These are phyloP conservation scores for Enteromius paludinosus DNA, from an alignment of 2,797 vertebrate species.

Conservation along the genomic window DNA sequence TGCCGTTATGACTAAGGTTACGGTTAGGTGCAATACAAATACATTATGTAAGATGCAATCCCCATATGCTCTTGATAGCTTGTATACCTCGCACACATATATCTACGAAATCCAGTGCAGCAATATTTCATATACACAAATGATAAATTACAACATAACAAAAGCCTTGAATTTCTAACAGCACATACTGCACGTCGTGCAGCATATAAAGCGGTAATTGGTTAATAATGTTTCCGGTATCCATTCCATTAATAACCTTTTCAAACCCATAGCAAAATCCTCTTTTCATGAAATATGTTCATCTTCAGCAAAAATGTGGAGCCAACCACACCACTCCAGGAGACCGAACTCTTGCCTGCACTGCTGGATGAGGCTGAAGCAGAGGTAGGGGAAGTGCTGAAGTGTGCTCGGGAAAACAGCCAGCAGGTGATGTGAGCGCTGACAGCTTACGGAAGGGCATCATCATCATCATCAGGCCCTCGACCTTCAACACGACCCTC, in stretches of 20 bases:
- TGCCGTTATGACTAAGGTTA: not conserved
- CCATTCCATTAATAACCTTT: conserved; percentile 23
- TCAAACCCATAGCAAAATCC: not conserved
- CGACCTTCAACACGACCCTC: conserved; percentile 70
- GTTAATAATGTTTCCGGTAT: not conserved
- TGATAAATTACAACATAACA: conserved; percentile 1
- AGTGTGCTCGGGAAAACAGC: conserved; percentile 55
- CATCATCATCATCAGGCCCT: conserved; percentile 55
- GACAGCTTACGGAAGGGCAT: conserved; percentile 66
- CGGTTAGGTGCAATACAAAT: not conserved
- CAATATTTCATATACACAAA: conserved; percentile 4
- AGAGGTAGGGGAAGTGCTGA: conserved; percentile 67
- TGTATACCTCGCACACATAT: not conserved
- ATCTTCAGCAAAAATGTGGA: not conserved
- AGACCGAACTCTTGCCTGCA: conserved; percentile 12
- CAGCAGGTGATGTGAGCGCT: conserved; percentile 63
- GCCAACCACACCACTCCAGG: conserved; percentile 57
- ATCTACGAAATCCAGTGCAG: not conserved
- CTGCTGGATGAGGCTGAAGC: conserved; percentile 51
- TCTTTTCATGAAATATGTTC: conserved; percentile 1
- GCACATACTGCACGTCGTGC: not conserved
- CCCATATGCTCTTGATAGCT: not conserved
- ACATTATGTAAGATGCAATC: not conserved
- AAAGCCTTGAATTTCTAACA: not conserved
- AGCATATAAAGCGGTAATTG: not conserved